Conservation (phyloP, 2,113 vertebrate species). For the Brachyistius frenatus region DNA sequence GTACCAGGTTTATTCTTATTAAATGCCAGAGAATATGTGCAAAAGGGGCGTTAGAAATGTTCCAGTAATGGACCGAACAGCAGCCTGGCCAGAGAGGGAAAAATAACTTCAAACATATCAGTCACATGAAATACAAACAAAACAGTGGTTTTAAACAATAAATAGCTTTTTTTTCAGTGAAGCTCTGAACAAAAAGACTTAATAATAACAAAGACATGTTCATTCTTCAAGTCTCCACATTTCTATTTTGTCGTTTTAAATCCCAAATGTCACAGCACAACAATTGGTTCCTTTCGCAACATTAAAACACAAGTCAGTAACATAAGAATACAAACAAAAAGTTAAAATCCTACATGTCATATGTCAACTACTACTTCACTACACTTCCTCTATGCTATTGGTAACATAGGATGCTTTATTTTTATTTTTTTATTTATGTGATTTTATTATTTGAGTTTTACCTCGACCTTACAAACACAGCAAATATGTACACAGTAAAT, state of each 20-base stretch:
- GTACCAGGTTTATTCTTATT: not conserved
- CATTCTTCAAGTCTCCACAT: conserved; percentile 73
- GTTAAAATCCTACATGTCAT: conserved; percentile 65
- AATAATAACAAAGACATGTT: conserved; percentile 31
- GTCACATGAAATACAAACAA: conserved; percentile 45
- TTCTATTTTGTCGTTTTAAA: conserved; percentile 43
- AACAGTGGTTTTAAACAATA: conserved; percentile 73
- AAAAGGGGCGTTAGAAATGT: conserved; percentile 4
- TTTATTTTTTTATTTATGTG: conserved; percentile 22
- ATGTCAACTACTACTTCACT: conserved; percentile 55
- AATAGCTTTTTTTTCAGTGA: conserved; percentile 52
- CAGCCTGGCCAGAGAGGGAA: conserved; percentile 18
- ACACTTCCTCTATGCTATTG: conserved; percentile 67
- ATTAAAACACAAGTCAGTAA: conserved; percentile 62
- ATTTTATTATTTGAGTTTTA: conserved; percentile 37
- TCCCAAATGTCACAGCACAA: conserved; percentile 75
- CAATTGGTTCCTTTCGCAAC: conserved; percentile 57
- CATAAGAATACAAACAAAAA: conserved; percentile 56
- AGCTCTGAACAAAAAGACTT: conserved; percentile 31
- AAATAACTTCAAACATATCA: conserved; percentile 26
- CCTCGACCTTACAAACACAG: conserved; percentile 76
- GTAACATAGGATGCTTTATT: conserved; percentile 47
- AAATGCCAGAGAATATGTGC: conserved; percentile 1
- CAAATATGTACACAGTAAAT: conserved; percentile 80
- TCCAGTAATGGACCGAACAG: conserved; percentile 27